phyloP scores from a whole-genome alignment of 2,113 vertebrate species.

The Naja naja region DNA sequence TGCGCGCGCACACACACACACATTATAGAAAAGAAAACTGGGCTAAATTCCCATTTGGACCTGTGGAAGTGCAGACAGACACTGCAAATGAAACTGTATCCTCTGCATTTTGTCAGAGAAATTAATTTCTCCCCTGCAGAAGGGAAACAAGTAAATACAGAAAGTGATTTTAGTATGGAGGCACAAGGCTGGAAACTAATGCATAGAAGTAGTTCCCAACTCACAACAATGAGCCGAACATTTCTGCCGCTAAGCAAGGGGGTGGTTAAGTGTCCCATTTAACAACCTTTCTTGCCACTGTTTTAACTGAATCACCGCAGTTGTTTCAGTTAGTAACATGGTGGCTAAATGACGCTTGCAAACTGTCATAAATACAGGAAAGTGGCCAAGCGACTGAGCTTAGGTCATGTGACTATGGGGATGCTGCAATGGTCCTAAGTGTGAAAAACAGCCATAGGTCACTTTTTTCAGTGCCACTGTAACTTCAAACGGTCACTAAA shows the following conservation, averaged over 20 bases:
- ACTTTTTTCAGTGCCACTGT: background rate
- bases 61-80: background rate
- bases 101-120: background rate
- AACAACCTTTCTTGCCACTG: background rate
- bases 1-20: too few relatives aligned
- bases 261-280: background rate
- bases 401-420: background rate
- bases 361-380: background rate
- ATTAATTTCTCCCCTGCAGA: background rate
- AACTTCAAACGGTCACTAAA: background rate
- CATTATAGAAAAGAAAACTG: background rate
- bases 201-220: background rate
- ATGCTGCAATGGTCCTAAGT: background rate
- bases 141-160: background rate
- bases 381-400: background rate
- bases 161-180: background rate
- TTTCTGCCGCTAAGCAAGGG: background rate
- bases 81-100: too few relatives aligned
- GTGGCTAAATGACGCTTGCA: background rate
- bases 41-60: background rate
- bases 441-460: background rate
- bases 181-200: background rate
- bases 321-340: background rate
- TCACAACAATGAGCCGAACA: background rate
- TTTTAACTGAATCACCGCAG: background rate